phyloP scores from a whole-genome alignment of 2,797 vertebrate genomes.

The Echeneis naucrates region DNA sequence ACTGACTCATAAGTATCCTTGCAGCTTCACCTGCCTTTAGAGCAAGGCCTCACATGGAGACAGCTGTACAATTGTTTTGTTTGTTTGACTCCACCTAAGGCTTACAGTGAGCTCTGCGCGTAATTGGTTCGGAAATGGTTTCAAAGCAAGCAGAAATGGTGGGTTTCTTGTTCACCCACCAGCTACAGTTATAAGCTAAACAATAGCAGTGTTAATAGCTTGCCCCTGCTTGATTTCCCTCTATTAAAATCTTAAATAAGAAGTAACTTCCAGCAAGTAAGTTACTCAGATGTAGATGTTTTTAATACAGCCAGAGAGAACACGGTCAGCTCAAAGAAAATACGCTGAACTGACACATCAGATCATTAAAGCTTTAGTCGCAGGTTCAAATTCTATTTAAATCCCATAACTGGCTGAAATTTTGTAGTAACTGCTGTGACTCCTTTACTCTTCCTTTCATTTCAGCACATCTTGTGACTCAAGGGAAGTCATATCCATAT shows the following conservation, averaged over 20 bases:
- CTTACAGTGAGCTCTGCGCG: not conserved
- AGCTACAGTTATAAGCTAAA: not conserved
- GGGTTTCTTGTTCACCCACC: slow-evolving; percentile 7
- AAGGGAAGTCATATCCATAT: slow-evolving; percentile 1
- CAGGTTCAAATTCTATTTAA: not conserved
- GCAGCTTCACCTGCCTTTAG: slow-evolving; percentile 20
- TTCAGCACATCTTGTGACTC: not conserved
- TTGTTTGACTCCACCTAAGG: slow-evolving; percentile 21
- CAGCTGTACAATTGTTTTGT: slow-evolving; percentile 17
- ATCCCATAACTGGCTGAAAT: not conserved
- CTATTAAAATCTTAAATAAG: not conserved
- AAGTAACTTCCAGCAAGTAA: not conserved
- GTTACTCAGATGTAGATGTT: not conserved
- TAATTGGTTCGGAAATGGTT: slow-evolving; percentile 25
- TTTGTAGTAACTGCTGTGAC: not conserved
- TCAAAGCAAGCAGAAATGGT: slow-evolving; percentile 22
- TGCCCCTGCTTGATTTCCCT: not conserved
- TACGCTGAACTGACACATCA: not conserved
- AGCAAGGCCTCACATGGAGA: slow-evolving; percentile 6
- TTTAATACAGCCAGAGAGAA: not conserved
- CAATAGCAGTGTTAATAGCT: not conserved
- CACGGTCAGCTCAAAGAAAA: not conserved
- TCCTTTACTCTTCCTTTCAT: not conserved
- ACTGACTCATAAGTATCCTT: slow-evolving; percentile 34
- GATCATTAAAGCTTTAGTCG: not conserved